Evolutionary conservation across 2,888 invertebrate species (phyloP).

Genomic region (Panorpa germanica): DNA sequence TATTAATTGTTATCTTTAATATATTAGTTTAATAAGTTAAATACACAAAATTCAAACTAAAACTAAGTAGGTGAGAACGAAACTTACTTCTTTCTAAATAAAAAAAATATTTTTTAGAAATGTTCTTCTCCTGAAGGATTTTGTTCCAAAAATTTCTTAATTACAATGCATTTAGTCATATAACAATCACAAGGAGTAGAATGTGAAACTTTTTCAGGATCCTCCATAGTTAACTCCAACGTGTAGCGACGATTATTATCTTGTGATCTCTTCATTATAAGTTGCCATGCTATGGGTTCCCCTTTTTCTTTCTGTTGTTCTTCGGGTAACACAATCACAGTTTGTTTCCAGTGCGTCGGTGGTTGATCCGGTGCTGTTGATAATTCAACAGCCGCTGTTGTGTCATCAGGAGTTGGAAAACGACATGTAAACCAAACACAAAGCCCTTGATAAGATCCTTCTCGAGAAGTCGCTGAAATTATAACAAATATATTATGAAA

Average conservation of each 20-base stretch:
- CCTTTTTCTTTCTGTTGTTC: conserved; percentile 33
- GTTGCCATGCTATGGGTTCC: conserved; percentile 49
- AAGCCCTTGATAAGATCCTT: conserved; percentile 49
- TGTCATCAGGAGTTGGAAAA: conserved; percentile 39
- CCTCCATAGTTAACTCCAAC: conserved; percentile 46
- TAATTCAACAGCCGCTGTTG: conserved; percentile 43
- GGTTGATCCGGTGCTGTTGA: conserved; percentile 59
- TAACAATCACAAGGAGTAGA: conserved; percentile 61
- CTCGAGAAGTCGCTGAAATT: conserved; percentile 28
- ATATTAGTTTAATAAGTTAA: too few species aligned
- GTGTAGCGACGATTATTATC: conserved; percentile 40
- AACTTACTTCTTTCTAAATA: too few species aligned
- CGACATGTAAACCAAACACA: conserved; percentile 67
- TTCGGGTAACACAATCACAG: conserved; percentile 60
- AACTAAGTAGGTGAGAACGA: too few species aligned
- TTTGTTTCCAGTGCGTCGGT: conserved; percentile 90
- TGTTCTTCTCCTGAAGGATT: too few species aligned
- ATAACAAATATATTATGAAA: neutral
- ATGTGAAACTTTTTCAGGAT: conserved; percentile 48
- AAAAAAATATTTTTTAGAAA: too few species aligned
- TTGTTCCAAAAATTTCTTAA: too few species aligned
- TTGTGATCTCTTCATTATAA: conserved; percentile 42
- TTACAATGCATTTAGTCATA: conserved; percentile 59
- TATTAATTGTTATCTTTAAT: too few species aligned
- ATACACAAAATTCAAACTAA: too few species aligned